phyloP scores from a whole-genome alignment of 2,113 vertebrate species.

The Anoura caudifer region DNA sequence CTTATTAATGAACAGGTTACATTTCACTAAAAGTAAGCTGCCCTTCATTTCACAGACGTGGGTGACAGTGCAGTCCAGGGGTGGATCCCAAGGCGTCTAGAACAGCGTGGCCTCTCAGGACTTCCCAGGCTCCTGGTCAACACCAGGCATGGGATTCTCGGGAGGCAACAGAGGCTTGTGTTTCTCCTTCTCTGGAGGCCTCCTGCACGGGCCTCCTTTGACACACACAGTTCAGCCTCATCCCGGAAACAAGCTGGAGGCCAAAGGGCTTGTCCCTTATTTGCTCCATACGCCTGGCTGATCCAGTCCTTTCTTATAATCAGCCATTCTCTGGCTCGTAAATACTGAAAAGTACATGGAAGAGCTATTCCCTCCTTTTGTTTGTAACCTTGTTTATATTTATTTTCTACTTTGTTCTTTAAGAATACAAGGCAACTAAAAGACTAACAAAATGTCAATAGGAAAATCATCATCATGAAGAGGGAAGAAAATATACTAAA shows the following conservation, averaged over 20 bases:
- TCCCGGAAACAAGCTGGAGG: neutral
- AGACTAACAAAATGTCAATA: neutral
- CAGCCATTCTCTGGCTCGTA: neutral
- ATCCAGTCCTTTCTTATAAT: neutral
- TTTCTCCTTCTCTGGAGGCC: neutral
- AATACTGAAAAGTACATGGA: neutral
- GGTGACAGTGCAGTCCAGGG: neutral
- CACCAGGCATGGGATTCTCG: neutral
- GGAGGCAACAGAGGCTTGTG: neutral
- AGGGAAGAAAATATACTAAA: neutral
- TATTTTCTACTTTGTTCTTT: neutral
- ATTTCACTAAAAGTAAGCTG: conserved; percentile 27
- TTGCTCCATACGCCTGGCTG: neutral
- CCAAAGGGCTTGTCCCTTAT: neutral
- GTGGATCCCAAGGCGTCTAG: neutral
- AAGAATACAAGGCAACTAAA: neutral
- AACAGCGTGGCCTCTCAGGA: neutral
- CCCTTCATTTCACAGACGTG: neutral
- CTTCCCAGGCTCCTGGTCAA: neutral
- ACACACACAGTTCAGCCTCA: neutral
- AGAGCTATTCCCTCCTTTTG: neutral
- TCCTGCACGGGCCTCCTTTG: neutral
- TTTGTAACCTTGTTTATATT: neutral
- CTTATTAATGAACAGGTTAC: conserved; percentile 28
- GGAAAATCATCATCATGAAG: neutral